These are phyloP conservation scores for Hesperia comma DNA, from an alignment of 2,888 invertebrate species.

Conservation along the genomic window DNA sequence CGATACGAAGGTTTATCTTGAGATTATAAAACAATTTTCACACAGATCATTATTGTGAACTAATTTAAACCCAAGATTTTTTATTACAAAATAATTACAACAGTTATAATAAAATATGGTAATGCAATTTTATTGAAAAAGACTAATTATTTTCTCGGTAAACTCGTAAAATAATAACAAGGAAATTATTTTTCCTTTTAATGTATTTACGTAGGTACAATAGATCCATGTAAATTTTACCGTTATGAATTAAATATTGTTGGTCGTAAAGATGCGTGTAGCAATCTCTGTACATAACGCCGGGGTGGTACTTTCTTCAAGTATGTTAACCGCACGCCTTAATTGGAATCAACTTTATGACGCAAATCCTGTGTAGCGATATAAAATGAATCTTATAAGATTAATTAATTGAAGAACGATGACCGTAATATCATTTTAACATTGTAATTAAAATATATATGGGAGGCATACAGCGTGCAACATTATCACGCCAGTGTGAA, in stretches of 20 bases:
- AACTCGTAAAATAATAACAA: not conserved
- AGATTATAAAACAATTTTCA: no score
- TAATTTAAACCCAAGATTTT: no score
- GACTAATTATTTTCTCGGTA: not conserved
- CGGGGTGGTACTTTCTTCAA: slow-evolving; percentile 50
- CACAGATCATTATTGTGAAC: no score
- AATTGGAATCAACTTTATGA: slow-evolving; percentile 26
- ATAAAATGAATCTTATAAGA: slow-evolving; percentile 20
- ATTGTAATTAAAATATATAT: slow-evolving; percentile 27
- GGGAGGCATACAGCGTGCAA: not conserved
- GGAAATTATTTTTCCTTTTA: not conserved
- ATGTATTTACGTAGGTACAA: not conserved
- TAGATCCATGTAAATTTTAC: not conserved
- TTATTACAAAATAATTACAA: no score
- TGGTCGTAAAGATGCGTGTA: not conserved
- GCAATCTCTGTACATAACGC: slow-evolving; percentile 28
- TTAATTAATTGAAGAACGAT: slow-evolving; percentile 17
- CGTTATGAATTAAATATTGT: not conserved
- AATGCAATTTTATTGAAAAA: not conserved
- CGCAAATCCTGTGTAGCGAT: slow-evolving; percentile 12
- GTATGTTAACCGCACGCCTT: slow-evolving; percentile 23
- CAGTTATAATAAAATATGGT: not conserved
- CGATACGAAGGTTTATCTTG: no score
- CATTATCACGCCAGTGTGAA: slow-evolving; percentile 25
- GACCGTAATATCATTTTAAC: slow-evolving; percentile 23